Evolutionary conservation across 92 coral and sea anemone species (phyloP).

Genomic region (Desmophyllum pertusum): DNA sequence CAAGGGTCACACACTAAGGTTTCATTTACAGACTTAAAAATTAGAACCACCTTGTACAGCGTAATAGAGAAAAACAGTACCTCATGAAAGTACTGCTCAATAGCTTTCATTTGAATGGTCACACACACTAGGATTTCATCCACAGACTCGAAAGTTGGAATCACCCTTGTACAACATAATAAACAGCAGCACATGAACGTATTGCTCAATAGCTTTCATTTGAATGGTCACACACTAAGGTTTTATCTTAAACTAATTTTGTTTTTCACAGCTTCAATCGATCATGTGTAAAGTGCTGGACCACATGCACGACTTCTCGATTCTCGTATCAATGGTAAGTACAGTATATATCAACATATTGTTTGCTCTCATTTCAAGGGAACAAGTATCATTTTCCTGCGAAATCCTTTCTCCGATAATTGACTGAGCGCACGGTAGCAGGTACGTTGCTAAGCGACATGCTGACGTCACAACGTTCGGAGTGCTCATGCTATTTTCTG

Average conservation of each 20-base stretch:
- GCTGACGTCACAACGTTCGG: neutral
- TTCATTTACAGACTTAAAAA: too few relatives aligned
- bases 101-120: too few relatives aligned
- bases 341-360: neutral
- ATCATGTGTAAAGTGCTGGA: conserved; percentile 81
- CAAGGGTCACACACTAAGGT: too few relatives aligned
- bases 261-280: conserved; percentile 70
- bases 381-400: neutral
- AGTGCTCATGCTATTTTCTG: neutral
- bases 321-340: conserved; percentile 90
- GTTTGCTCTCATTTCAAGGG: neutral
- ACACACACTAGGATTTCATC: too few relatives aligned
- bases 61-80: too few relatives aligned
- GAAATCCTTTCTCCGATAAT: neutral
- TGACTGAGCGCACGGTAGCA: neutral
- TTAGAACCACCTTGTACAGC: too few relatives aligned
- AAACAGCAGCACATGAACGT: too few relatives aligned
- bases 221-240: too few relatives aligned
- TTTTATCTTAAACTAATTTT: neutral
- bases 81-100: too few relatives aligned
- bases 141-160: too few relatives aligned
- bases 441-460: neutral
- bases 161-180: too few relatives aligned
- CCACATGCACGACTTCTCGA: conserved; percentile 84
- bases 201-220: too few relatives aligned